Conservation (phyloP, 2,113 vertebrate genomes). For the Aspidoscelis tigris region DNA sequence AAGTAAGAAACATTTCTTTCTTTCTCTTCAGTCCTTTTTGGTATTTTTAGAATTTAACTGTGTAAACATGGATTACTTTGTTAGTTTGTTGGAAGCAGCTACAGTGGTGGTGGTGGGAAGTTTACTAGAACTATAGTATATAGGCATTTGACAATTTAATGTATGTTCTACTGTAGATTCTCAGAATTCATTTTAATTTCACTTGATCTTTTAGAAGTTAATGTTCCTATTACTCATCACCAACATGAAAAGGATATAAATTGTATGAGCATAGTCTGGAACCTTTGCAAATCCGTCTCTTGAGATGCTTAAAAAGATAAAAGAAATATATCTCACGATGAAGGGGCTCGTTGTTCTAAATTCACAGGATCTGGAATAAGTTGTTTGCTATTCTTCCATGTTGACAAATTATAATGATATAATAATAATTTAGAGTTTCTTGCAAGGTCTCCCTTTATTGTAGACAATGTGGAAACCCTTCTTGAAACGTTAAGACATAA, state of each 20-base stretch:
- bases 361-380: background rate
- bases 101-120: background rate
- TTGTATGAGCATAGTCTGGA: background rate
- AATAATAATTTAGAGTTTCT: background rate
- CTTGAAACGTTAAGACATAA: background rate
- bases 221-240: background rate
- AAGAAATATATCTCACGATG: background rate
- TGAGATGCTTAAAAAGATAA: background rate
- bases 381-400: background rate
- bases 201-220: rapidly evolving
- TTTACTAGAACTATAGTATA: too few species aligned
- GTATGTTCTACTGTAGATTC: too few species aligned
- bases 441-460: background rate
- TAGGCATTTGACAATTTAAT: background rate
- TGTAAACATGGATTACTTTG: background rate
- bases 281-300: background rate
- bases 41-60: background rate
- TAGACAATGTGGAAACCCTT: background rate
- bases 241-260: rapidly evolving
- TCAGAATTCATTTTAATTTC: background rate
- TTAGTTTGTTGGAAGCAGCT: background rate
- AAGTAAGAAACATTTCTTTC: conserved; percentile 75
- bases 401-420: background rate
- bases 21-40: background rate
- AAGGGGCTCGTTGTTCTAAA: background rate